These are phyloP conservation scores for Spodoptera litura DNA, from an alignment of 1,140 invertebrate species.

Conservation along the genomic window DNA sequence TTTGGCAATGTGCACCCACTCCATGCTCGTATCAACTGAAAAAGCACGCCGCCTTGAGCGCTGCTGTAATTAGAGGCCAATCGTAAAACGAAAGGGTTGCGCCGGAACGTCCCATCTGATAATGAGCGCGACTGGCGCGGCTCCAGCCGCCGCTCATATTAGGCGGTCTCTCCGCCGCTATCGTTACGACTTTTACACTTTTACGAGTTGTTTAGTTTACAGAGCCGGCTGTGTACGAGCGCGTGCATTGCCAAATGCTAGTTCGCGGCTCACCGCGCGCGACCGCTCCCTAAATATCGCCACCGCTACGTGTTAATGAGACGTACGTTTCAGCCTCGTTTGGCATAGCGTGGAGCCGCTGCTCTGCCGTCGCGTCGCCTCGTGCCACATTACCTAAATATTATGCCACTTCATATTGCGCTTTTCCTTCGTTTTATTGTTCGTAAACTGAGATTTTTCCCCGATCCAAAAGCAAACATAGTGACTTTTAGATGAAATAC, in stretches of 20 bases:
- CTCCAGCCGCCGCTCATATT: conserved; percentile 83
- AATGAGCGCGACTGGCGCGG: conserved; percentile 82
- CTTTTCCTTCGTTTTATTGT: conserved; percentile 40
- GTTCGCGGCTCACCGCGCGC: conserved; percentile 82
- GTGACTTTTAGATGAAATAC: conserved; percentile 27
- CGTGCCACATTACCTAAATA: conserved; percentile 59
- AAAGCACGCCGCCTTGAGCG: conserved; percentile 80
- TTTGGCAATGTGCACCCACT: conserved; percentile 71
- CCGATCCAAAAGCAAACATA: conserved; percentile 19
- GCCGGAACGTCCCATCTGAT: conserved; percentile 82
- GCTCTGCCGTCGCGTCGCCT: conserved; percentile 22
- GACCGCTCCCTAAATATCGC: conserved; percentile 77
- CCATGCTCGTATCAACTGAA: conserved; percentile 67
- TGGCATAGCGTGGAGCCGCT: conserved; percentile 61
- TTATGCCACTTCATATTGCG: conserved; percentile 46
- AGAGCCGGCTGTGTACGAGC: conserved; percentile 72
- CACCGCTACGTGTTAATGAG: conserved; percentile 77
- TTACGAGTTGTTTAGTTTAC: conserved; percentile 85
- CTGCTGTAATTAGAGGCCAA: conserved; percentile 81
- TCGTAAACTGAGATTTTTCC: conserved; percentile 47
- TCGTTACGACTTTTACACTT: conserved; percentile 85
- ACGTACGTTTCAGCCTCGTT: conserved; percentile 74
- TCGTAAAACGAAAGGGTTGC: conserved; percentile 84
- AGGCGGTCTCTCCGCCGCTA: conserved; percentile 75
- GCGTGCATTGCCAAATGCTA: conserved; percentile 82